Evolutionary conservation across 2,888 invertebrate genomes (phyloP).

Genomic region (Saturnia japonica): DNA sequence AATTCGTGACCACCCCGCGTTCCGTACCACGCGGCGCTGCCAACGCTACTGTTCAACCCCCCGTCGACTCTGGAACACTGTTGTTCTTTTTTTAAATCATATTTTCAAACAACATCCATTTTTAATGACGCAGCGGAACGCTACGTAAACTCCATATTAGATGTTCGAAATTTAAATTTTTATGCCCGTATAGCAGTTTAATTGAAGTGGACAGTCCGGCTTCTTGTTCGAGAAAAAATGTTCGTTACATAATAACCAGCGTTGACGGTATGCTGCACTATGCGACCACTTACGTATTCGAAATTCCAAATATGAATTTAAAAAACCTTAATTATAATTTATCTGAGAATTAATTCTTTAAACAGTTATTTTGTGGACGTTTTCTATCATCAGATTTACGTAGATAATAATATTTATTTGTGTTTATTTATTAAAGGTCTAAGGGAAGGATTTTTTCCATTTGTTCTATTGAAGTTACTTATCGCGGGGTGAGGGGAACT

Average conservation of each 20-base stretch:
- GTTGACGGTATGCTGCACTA: too few relatives aligned
- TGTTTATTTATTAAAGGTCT: too few relatives aligned
- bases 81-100: conserved; percentile 46
- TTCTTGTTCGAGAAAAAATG: conserved; percentile 45
- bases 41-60: conserved; percentile 76
- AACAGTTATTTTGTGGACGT: not conserved
- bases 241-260: conserved; percentile 7
- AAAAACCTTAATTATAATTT: not conserved
- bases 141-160: conserved; percentile 44
- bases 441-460: too few relatives aligned
- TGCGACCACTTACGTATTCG: conserved; percentile 16
- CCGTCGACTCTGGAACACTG: conserved; percentile 60
- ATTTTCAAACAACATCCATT: conserved; percentile 35
- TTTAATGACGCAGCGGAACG: conserved; percentile 41
- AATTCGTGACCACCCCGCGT: conserved; percentile 53
- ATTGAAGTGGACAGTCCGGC: conserved; percentile 49
- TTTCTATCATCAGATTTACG: not conserved
- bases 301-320: conserved; percentile 16
- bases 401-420: too few relatives aligned
- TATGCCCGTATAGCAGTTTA: conserved; percentile 43
- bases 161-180: conserved; percentile 44
- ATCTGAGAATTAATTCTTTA: not conserved
- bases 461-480: too few relatives aligned
- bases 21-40: conserved; percentile 64
- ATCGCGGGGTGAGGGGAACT: too few relatives aligned